Base-by-base conservation (phyloP, 2,888 invertebrate genomes). In the Polymixis flavicincta region DNA sequence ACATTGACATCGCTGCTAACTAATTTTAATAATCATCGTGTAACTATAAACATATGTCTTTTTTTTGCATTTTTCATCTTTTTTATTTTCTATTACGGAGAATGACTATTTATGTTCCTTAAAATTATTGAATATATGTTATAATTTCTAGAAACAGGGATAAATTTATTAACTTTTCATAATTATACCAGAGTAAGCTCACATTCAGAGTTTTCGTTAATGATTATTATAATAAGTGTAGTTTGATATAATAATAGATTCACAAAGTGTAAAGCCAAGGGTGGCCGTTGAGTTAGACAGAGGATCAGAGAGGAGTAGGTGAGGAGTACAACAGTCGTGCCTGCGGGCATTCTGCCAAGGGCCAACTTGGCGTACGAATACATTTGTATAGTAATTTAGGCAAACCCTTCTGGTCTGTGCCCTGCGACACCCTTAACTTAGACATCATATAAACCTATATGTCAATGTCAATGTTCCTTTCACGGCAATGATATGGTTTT, bases 391-490 rank as follows among this genome's bases (percentile, higher is more conserved):
- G 50, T 45, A 54, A 82, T 42, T 71, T 42, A 32, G 42, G 50
- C 59, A 68, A 37, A 42, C 52, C 63, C 48, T 64, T 65, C 66
- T 60, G 55, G 57, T 54, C 19, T 25, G 3, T 55, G 55, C 45
- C 14, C 59, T 71, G 70, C 55, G 8, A 61, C 77, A 81, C 70
- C 85, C 81, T 73, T 61, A 70, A 76, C 71, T 76, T 54, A 63
- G 59, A 54, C 60, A 69, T 71, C 59, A 66, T 75, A 63, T 61
- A 60, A 85, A 72, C 45, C 64, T 76, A 77, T 70, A 61, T 79
- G 48, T 69, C 85, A 84, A 87, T 85, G 85, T 82, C 87, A 85
- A 85, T 85, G 87, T 82, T 87, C 80, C 82, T 76, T 72, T 68
- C 60, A 48, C 25, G 45, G 61, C 4, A 22, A 54, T 71, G 19